Evolutionary conservation across 2,797 vertebrate species (phyloP).

Genomic region (Triplophysa yarkandensis): DNA sequence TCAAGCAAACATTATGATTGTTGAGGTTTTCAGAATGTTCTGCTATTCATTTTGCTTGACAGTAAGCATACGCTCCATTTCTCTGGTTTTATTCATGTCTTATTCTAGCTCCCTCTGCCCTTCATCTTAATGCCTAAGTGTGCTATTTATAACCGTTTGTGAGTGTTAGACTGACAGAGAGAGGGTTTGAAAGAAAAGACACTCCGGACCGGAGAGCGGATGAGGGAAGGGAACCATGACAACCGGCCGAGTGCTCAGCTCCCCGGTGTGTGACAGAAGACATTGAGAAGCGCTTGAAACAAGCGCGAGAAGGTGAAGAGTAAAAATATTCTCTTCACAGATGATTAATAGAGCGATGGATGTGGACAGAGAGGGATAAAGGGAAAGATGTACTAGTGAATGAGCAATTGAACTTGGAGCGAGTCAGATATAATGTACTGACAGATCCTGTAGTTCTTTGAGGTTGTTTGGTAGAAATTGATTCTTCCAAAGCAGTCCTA

Average conservation of each 20-base stretch:
- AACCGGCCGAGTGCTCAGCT: constrained; percentile 39
- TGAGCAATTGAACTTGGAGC: constrained; percentile 62
- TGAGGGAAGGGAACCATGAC: constrained; percentile 53
- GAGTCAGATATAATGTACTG: constrained; percentile 49
- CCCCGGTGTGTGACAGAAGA: constrained; percentile 37
- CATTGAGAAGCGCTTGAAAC: constrained; percentile 41
- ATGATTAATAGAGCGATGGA: constrained; percentile 38
- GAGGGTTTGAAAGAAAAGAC: constrained; percentile 27
- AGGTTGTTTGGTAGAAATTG: background rate
- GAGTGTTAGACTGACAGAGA: constrained; percentile 17
- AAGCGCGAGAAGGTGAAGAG: constrained; percentile 40
- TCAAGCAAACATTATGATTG: background rate
- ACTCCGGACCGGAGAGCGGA: constrained; percentile 19
- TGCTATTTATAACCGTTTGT: constrained; percentile 20
- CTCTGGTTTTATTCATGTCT: constrained; percentile 24
- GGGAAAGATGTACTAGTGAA: constrained; percentile 17
- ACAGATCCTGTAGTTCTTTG: background rate
- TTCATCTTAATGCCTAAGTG: constrained; percentile 9
- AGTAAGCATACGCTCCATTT: constrained; percentile 42
- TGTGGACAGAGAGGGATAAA: constrained; percentile 17
- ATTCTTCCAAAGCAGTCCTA: background rate
- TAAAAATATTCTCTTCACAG: constrained; percentile 58
- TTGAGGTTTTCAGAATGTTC: background rate
- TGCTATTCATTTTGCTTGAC: background rate
- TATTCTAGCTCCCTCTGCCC: background rate